Evolutionary conservation across 2,797 vertebrate species (phyloP).

Genomic region (Melanotaenia maccullochi): DNA sequence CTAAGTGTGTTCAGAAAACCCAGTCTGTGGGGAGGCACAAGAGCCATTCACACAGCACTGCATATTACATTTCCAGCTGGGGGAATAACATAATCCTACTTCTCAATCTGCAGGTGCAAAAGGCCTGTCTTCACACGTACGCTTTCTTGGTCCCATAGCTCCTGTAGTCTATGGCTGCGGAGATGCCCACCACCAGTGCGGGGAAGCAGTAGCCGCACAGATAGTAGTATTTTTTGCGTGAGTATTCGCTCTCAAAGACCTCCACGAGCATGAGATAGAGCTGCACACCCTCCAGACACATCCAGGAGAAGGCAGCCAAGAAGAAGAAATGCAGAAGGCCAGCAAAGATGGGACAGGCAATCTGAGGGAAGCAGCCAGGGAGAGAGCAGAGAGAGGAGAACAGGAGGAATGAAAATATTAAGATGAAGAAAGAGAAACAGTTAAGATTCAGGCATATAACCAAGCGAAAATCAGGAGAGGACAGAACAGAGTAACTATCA

Average conservation of each 20-base stretch:
- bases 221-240: conserved; percentile 95
- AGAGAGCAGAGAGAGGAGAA: conserved; percentile 19
- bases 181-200: conserved; percentile 93
- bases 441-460: conserved; percentile 33
- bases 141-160: conserved; percentile 97
- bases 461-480: conserved; percentile 35
- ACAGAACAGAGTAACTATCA: conserved; percentile 47
- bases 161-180: conserved; percentile 93
- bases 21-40: conserved; percentile 68
- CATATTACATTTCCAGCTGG: conserved; percentile 72
- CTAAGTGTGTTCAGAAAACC: conserved; percentile 76
- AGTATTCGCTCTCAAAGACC: conserved; percentile 94
- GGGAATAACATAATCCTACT: conserved; percentile 75
- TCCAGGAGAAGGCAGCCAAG: conserved; percentile 96
- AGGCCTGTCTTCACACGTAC: conserved; percentile 84
- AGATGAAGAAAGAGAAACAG: conserved; percentile 35
- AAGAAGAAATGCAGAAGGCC: conserved; percentile 96
- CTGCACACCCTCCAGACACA: conserved; percentile 95
- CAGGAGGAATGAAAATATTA: conserved; percentile 25
- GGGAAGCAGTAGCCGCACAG: conserved; percentile 94
- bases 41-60: conserved; percentile 65
- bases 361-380: conserved; percentile 73
- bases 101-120: conserved; percentile 82
- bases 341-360: conserved; percentile 94
- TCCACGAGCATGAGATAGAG: conserved; percentile 97